These are phyloP conservation scores for Pristionchus mayeri DNA, from an alignment of 2,888 invertebrate species.

Conservation along the genomic window DNA sequence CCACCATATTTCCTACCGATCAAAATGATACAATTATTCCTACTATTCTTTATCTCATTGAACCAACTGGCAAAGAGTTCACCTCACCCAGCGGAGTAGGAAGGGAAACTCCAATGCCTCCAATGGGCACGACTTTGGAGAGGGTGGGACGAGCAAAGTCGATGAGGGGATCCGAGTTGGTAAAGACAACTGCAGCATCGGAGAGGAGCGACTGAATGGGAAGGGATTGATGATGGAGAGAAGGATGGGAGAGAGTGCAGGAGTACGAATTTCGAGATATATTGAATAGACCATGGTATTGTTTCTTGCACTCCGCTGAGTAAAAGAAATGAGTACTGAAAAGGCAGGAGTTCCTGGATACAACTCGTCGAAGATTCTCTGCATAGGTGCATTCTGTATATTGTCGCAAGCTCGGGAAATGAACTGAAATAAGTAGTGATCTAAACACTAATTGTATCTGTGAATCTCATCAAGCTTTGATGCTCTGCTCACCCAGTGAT, in stretches of 20 bases:
- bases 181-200: background rate
- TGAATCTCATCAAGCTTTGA: too few relatives aligned
- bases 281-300: too few relatives aligned
- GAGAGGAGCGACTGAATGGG: background rate
- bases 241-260: too few relatives aligned
- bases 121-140: background rate
- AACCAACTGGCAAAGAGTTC: too few relatives aligned
- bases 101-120: background rate
- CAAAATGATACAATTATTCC: background rate
- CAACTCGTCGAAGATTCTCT: background rate
- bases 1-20: too few relatives aligned
- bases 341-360: background rate
- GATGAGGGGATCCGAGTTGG: background rate
- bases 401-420: background rate
- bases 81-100: slow-evolving; percentile 10
- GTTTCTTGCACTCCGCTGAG: too few relatives aligned
- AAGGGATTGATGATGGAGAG: too few relatives aligned
- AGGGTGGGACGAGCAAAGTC: background rate
- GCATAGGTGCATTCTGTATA: background rate
- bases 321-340: too few relatives aligned
- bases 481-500: background rate
- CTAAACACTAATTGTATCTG: too few relatives aligned
- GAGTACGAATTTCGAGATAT: too few relatives aligned
- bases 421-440: too few relatives aligned
- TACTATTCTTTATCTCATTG: too few relatives aligned